phyloP scores from a whole-genome alignment of 2,797 vertebrate genomes.

The Diceros bicornis region DNA sequence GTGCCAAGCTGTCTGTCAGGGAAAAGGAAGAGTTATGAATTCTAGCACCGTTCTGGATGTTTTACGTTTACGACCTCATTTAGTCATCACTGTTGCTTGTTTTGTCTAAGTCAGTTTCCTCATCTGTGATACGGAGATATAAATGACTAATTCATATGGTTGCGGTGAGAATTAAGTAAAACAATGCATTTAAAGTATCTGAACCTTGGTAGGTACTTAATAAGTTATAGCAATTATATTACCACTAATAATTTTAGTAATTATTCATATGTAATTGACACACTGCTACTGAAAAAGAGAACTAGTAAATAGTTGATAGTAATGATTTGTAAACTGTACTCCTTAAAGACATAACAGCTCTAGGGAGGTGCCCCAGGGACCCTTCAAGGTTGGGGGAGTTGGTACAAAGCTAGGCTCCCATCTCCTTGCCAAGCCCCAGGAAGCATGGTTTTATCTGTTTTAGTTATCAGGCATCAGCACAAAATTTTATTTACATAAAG shows the following conservation, averaged over 20 bases:
- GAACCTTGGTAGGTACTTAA: background rate
- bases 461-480: background rate
- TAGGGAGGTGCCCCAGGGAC: background rate
- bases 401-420: background rate
- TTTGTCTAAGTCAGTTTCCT: constrained; percentile 59
- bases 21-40: background rate
- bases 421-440: background rate
- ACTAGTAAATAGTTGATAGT: background rate
- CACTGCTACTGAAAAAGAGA: background rate
- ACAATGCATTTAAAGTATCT: background rate
- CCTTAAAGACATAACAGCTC: background rate
- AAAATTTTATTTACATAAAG: background rate
- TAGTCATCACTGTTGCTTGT: constrained; percentile 46
- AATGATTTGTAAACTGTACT: background rate
- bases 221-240: constrained; percentile 9
- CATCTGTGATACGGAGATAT: background rate
- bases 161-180: constrained; percentile 17
- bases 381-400: background rate
- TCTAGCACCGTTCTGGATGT: background rate
- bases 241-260: background rate
- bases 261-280: background rate
- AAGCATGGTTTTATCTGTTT: background rate
- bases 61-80: constrained; percentile 21
- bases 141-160: background rate
- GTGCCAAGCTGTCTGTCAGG: background rate